These are phyloP conservation scores for Phylloscopus trochilus DNA, from an alignment of 2,113 vertebrate species.

Conservation along the genomic window DNA sequence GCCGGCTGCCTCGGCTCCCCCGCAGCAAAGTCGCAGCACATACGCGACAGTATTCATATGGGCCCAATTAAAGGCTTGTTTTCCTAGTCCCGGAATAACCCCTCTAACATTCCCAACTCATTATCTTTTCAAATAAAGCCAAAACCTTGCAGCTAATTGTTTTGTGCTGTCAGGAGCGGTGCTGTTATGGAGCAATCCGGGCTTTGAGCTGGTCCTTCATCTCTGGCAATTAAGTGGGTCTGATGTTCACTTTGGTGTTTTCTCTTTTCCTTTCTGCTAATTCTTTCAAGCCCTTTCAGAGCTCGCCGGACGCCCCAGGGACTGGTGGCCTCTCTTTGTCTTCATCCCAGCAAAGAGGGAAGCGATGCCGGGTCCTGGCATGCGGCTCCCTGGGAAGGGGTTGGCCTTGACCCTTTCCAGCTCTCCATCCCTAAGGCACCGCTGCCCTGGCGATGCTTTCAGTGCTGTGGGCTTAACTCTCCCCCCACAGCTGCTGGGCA, in stretches of 20 bases:
- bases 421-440: background rate
- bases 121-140: constrained; percentile 63
- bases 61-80: constrained; percentile 63
- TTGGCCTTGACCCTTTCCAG: background rate
- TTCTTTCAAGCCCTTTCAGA: constrained; percentile 26
- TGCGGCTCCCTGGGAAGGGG: background rate
- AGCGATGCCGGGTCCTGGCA: fast-evolving
- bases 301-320: background rate
- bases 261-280: background rate
- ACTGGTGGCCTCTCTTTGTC: constrained; percentile 1
- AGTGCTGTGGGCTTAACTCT: background rate
- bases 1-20: background rate
- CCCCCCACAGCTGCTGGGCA: background rate
- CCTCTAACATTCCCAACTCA: constrained; percentile 56
- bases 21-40: background rate
- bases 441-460: background rate
- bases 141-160: constrained; percentile 57
- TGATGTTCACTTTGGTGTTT: constrained; percentile 61
- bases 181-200: constrained; percentile 21
- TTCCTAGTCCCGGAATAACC: constrained; percentile 62
- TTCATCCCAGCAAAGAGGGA: background rate
- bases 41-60: constrained; percentile 61
- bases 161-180: constrained; percentile 5
- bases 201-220: constrained; percentile 48
- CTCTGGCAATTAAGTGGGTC: constrained; percentile 29